phyloP scores from a whole-genome alignment of 2,113 vertebrate genomes.

The Rhegmatorhina hoffmannsi region DNA sequence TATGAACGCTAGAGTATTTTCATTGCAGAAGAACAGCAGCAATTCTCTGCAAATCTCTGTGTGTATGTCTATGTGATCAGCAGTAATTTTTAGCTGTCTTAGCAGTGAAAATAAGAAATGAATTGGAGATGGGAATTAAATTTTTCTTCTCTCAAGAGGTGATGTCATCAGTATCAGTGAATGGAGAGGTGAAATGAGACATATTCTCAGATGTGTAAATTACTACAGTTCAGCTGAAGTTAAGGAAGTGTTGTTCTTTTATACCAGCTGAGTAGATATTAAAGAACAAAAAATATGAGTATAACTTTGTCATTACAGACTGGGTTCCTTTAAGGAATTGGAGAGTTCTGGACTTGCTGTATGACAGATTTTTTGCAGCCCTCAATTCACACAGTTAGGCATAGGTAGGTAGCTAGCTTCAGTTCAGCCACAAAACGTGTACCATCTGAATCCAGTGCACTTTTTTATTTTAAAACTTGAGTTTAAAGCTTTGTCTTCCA shows the following conservation, averaged over 20 bases:
- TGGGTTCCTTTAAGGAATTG: not conserved
- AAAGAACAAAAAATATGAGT: not conserved
- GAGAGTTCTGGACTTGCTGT: not conserved
- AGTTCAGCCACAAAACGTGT: not conserved
- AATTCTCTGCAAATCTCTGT: not conserved
- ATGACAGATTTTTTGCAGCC: not conserved
- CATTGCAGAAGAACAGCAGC: not conserved
- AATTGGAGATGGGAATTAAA: not conserved
- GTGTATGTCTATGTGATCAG: not conserved
- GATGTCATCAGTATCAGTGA: not conserved
- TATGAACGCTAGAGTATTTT: not conserved
- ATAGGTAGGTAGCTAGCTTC: not conserved
- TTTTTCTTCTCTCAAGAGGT: conserved; percentile 5
- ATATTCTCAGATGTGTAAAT: not conserved
- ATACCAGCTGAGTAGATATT: not conserved
- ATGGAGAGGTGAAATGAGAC: not conserved
- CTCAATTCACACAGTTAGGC: not conserved
- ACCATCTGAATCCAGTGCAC: not conserved
- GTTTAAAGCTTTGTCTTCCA: conserved; percentile 11
- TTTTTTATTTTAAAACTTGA: not conserved
- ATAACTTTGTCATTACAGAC: not conserved
- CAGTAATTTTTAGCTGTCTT: conserved; percentile 18
- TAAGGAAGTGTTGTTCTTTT: not conserved
- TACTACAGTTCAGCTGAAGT: not conserved
- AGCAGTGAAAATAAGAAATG: conserved; percentile 6